Percentiles rank a stretch among this genome's conserved stretches.
These are phyloP conservation scores for Ctenopoma kingsleyae DNA, from an alignment of 2,797 vertebrate genomes.

Conservation along the genomic window DNA sequence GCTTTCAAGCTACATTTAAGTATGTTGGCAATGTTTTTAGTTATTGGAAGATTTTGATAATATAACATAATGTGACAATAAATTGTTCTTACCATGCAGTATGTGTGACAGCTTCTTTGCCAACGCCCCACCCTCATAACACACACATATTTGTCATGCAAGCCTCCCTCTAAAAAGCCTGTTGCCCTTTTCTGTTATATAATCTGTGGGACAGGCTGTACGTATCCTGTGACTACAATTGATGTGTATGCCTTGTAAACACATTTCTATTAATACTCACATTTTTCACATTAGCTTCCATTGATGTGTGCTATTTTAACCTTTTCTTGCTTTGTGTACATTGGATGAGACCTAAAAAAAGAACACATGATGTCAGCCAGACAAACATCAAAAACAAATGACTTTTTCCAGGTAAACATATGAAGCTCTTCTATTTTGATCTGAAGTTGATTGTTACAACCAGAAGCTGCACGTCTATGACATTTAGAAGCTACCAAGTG, in stretches of 20 bases:
- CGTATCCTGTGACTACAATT: conserved; percentile 7
- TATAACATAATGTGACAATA: neutral
- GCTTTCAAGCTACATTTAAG: neutral
- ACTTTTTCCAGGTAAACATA: conserved; percentile 17
- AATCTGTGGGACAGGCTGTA: conserved; percentile 13
- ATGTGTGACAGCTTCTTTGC: conserved; percentile 18
- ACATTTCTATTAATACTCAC: conserved; percentile 52
- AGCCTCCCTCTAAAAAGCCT: conserved; percentile 26
- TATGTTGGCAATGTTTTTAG: neutral
- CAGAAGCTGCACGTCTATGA: neutral
- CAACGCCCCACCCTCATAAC: conserved; percentile 1
- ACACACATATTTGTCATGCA: conserved; percentile 40
- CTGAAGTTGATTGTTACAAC: neutral
- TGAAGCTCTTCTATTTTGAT: conserved; percentile 12
- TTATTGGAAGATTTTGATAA: neutral
- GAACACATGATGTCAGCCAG: neutral
- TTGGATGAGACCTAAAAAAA: neutral
- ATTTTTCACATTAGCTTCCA: conserved; percentile 34
- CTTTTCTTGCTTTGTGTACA: neutral
- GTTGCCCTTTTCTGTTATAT: conserved; percentile 30
- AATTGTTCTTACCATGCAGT: neutral
- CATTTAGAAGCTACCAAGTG: neutral
- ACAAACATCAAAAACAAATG: conserved; percentile 18
- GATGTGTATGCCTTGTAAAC: conserved; percentile 22
- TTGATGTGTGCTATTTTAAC: neutral